Base-by-base conservation (phyloP, 1,140 invertebrate genomes). In the Musca vetustissima region DNA sequence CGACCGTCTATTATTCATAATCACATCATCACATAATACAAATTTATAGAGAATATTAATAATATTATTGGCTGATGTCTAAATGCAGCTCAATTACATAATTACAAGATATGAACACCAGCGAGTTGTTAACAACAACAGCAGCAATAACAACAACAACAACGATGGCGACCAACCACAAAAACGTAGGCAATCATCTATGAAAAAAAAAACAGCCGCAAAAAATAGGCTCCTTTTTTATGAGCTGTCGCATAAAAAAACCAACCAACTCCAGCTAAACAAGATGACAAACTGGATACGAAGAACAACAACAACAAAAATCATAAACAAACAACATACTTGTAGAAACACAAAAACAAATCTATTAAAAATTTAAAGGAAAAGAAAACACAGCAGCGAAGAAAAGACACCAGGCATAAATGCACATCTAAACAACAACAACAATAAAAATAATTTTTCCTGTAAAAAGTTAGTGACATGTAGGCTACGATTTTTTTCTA, bases 81-180 rank as follows among this genome's bases (percentile, higher is more conserved):
- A 52, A 52, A n/a, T 52, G 21, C 17, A 52, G 49, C 49, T 52
- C 49, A 52, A 52, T 52, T 52, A 52, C 49, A 52, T 52, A 52
- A 52, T 52, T 52, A 52, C 49, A 52, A 21, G 49, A 43, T 43
- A 43, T 43, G 36, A 43, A 43, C 36, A 43, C 6, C 36, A 43
- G 6, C 36, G 11, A 43, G 36, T 43, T 43, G 36, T 43, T 6
- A 43, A 43, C 36, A 43, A 13, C 36, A 32, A 15, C 48, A 49
- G 21, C 13, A 22, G 11, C 17, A 49, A 15, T 1, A 49, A 15
- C 15, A 49, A 15, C 48, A 19, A 6, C 15, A 15, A 15, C 17
- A 49, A 49, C 48, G 15, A 15, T 14, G 15, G 15, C 17, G 48
- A 19, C 48, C 48, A 1, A 49, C 48, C 6, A 49, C 15, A 49